Evolutionary conservation across 2,888 invertebrate genomes (phyloP).

Genomic region (Meliscaeva auricollis): DNA sequence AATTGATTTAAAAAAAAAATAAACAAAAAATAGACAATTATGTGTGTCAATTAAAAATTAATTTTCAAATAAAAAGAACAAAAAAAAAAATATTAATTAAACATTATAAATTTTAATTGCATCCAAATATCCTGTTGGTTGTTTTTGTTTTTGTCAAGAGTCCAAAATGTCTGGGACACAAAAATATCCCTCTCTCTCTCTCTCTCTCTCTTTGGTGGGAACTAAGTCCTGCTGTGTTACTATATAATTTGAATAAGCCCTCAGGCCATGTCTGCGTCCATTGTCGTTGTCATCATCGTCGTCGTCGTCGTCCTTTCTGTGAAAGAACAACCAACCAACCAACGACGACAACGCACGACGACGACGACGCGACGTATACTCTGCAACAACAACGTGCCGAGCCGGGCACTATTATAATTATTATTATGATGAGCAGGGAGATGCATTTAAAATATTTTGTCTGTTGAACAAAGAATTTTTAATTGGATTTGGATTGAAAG

Average conservation of each 20-base stretch:
- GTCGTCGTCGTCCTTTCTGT: not conserved
- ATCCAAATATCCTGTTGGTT: slow-evolving; percentile 6
- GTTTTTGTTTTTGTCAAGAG: too few relatives aligned
- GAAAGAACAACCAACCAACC: not conserved
- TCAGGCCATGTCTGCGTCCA: slow-evolving; percentile 2
- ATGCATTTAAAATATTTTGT: slow-evolving; percentile 56
- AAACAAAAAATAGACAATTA: too few relatives aligned
- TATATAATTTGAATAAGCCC: slow-evolving; percentile 35
- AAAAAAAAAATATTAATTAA: slow-evolving; percentile 5
- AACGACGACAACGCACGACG: not conserved
- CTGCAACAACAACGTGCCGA: slow-evolving; percentile 11
- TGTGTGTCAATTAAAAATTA: not conserved
- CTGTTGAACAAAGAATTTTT: slow-evolving; percentile 55
- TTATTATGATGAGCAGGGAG: too few relatives aligned
- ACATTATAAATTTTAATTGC: slow-evolving; percentile 50
- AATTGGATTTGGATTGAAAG: slow-evolving; percentile 65
- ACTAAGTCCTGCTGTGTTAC: slow-evolving; percentile 43
- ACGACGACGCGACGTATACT: not conserved
- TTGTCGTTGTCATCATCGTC: not conserved
- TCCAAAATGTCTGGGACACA: slow-evolving; percentile 6
- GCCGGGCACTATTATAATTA: slow-evolving; percentile 19
- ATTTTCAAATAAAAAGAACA: slow-evolving; percentile 14
- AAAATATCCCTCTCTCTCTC: not conserved
- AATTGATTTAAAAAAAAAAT: slow-evolving; percentile 34
- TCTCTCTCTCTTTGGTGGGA: slow-evolving; percentile 2